These are phyloP conservation scores for Phymatocera aterrima DNA, from an alignment of 2,888 invertebrate species.

Conservation along the genomic window DNA sequence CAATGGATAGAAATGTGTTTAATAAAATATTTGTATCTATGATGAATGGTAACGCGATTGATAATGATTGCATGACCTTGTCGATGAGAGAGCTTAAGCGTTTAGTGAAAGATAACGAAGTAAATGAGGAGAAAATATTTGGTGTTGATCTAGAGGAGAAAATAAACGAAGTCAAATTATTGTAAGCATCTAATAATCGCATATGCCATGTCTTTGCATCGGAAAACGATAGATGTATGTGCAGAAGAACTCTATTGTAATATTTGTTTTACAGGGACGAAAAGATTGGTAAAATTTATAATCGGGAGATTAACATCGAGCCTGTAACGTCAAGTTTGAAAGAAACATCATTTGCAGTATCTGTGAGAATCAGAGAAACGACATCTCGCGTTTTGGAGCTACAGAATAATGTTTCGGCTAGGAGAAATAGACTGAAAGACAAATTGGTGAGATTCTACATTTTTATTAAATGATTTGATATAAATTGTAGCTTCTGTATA, in stretches of 20 bases:
- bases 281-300: slow-evolving; percentile 56
- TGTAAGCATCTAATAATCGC: slow-evolving; percentile 52
- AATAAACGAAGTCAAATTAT: slow-evolving; percentile 48
- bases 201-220: too few relatives aligned
- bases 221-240: too few relatives aligned
- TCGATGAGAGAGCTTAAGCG: slow-evolving; percentile 61
- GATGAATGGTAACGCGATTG: slow-evolving; percentile 52
- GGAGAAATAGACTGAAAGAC: slow-evolving; percentile 66
- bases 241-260: neutral
- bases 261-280: slow-evolving; percentile 58
- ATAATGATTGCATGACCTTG: slow-evolving; percentile 54
- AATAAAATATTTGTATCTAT: slow-evolving; percentile 64
- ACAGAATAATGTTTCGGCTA: slow-evolving; percentile 57
- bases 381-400: slow-evolving; percentile 56
- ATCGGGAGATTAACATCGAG: slow-evolving; percentile 59
- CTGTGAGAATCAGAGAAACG: slow-evolving; percentile 56
- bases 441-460: slow-evolving; percentile 60
- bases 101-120: slow-evolving; percentile 59
- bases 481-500: too few relatives aligned
- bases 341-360: slow-evolving; percentile 57
- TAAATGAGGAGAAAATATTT: slow-evolving; percentile 56
- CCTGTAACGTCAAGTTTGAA: slow-evolving; percentile 61
- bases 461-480: neutral
- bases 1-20: slow-evolving; percentile 62
- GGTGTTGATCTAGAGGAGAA: slow-evolving; percentile 53